Percentiles rank a stretch among this genome's conserved stretches.
Evolutionary conservation across 2,797 vertebrate species (phyloP).

Genomic region (Lacerta viridis): DNA sequence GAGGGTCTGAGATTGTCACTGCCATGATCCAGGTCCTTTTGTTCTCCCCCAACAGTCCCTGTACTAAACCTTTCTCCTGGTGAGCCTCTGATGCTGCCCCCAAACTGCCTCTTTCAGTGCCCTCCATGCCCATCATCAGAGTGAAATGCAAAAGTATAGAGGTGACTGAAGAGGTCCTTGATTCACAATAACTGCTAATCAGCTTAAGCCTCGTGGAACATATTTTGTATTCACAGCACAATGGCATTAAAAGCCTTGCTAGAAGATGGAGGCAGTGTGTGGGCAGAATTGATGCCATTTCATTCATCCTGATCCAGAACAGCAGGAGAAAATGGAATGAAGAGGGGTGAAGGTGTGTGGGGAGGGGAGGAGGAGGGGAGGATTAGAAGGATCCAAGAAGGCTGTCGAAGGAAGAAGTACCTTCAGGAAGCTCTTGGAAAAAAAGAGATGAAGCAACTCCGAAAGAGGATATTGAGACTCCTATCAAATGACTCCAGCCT

Average conservation of each 20-base stretch:
- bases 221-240: background rate
- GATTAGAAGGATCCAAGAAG: background rate
- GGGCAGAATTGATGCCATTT: background rate
- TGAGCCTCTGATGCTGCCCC: background rate
- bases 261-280: slow-evolving; percentile 10
- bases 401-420: background rate
- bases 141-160: background rate
- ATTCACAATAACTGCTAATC: slow-evolving; percentile 20
- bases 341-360: slow-evolving; percentile 14
- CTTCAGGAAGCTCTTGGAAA: too few species aligned
- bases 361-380: background rate
- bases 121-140: background rate
- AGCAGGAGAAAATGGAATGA: background rate
- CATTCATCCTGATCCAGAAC: slow-evolving; percentile 14
- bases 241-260: slow-evolving; percentile 12
- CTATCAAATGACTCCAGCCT: too few species aligned
- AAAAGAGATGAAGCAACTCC: too few species aligned
- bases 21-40: background rate
- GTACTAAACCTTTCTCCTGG: background rate
- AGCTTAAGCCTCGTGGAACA: slow-evolving; percentile 5
- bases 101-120: background rate
- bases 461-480: too few species aligned
- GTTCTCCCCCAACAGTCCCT: background rate
- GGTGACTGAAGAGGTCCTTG: background rate
- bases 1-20: background rate